A percentile compares a stretch with the other conserved stretches of the same genome.
These are phyloP conservation scores for Cancer borealis DNA, from an alignment of 2,888 invertebrate genomes.

Conservation along the genomic window DNA sequence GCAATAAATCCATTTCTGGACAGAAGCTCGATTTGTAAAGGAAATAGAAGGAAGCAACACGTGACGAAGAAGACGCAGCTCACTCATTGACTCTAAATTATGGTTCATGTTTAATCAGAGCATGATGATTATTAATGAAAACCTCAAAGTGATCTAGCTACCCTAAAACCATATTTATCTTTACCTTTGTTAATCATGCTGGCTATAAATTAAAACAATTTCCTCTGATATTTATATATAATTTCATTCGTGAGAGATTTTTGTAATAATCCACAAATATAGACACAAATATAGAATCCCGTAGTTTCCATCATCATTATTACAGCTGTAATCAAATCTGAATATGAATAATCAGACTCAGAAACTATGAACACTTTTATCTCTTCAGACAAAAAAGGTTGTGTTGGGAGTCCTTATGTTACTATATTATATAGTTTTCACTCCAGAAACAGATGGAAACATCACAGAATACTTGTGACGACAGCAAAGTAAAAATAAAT, in stretches of 20 bases:
- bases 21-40: neutral
- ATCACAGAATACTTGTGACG: neutral
- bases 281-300: neutral
- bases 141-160: neutral
- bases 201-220: neutral
- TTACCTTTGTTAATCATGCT: neutral
- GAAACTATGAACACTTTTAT: neutral
- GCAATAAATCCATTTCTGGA: conserved; percentile 5
- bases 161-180: neutral
- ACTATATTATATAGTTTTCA: neutral
- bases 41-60: neutral
- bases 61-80: neutral
- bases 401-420: neutral
- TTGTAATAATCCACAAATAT: neutral
- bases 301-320: neutral
- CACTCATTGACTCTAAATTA: neutral
- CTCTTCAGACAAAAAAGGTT: neutral
- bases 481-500: neutral
- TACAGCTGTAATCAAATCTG: neutral
- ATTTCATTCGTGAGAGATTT: neutral
- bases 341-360: neutral
- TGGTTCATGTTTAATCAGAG: neutral
- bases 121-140: neutral
- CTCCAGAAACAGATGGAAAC: neutral
- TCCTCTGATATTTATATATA: neutral